Percentiles rank a stretch among this genome's conserved stretches.
Evolutionary conservation across 2,888 invertebrate genomes (phyloP).

Genomic region (Neocrepidodera transversa): DNA sequence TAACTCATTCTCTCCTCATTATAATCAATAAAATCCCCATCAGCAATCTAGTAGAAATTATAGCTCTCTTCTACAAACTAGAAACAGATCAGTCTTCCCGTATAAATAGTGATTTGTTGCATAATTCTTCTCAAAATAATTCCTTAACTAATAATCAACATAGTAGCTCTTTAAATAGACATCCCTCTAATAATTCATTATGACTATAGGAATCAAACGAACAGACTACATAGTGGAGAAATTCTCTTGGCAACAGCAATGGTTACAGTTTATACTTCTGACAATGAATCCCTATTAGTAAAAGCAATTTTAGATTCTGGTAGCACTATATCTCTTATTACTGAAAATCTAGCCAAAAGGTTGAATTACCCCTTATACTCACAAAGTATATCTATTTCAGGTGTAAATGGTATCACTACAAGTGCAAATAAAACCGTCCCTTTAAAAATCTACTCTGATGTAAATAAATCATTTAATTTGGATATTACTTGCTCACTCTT

Average conservation of each 20-base stretch:
- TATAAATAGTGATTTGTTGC: neutral
- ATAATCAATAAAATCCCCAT: neutral
- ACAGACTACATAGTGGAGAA: slow-evolving; percentile 2
- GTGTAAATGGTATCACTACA: too few relatives aligned
- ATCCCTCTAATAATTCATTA: neutral
- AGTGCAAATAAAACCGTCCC: neutral
- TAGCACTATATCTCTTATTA: neutral
- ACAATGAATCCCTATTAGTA: slow-evolving; percentile 1
- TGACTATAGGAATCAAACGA: neutral
- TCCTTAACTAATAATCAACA: neutral
- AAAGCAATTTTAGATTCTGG: neutral
- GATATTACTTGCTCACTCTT: neutral
- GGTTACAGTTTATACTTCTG: slow-evolving; percentile 1
- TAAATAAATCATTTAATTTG: neutral
- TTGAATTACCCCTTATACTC: neutral
- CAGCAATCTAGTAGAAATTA: slow-evolving; percentile 1
- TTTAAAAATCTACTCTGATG: neutral
- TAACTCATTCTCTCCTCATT: neutral
- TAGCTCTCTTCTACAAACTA: neutral
- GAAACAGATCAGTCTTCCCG: neutral
- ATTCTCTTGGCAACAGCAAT: slow-evolving; percentile 1
- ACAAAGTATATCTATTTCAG: too few relatives aligned
- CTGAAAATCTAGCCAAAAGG: neutral
- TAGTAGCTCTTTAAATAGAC: neutral
- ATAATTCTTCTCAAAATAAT: neutral